Evolutionary conservation across 2,888 invertebrate genomes (phyloP).

Genomic region (Andrena chrysosceles): DNA sequence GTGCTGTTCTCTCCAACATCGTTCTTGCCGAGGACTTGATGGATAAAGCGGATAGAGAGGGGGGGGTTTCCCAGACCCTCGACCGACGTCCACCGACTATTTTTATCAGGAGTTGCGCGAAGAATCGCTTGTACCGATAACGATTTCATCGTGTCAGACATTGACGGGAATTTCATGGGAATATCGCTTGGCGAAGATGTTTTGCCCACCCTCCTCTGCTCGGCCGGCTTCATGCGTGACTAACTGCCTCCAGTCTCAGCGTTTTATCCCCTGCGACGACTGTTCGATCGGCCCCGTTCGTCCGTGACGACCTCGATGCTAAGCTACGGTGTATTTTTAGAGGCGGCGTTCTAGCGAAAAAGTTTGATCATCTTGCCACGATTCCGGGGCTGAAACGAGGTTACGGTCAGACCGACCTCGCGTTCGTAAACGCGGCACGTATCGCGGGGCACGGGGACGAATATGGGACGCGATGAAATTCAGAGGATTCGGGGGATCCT

Average conservation of each 20-base stretch:
- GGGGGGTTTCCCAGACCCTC: neutral
- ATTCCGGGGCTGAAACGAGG: constrained; percentile 27
- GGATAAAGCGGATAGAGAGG: neutral
- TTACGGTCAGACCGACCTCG: constrained; percentile 51
- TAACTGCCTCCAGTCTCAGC: constrained; percentile 16
- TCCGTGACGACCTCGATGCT: constrained; percentile 66
- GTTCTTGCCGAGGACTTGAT: neutral
- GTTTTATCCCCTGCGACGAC: constrained; percentile 50
- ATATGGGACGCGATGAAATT: constrained; percentile 5
- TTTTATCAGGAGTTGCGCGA: neutral
- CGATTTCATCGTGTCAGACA: too few relatives aligned
- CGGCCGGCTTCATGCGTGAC: neutral
- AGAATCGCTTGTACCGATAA: neutral
- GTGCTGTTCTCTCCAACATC: neutral
- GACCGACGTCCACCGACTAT: neutral
- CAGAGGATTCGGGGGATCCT: too few relatives aligned
- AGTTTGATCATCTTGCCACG: constrained; percentile 48
- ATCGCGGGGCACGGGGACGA: neutral
- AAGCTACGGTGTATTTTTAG: constrained; percentile 70
- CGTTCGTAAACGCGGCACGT: constrained; percentile 31
- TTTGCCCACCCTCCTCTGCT: neutral
- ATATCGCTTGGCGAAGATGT: too few relatives aligned
- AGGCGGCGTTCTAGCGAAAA: constrained; percentile 45
- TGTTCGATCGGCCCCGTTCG: constrained; percentile 62
- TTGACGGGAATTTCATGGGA: too few relatives aligned